phyloP scores from a whole-genome alignment of 2,888 invertebrate genomes.

The Micoletzkya japonica region DNA sequence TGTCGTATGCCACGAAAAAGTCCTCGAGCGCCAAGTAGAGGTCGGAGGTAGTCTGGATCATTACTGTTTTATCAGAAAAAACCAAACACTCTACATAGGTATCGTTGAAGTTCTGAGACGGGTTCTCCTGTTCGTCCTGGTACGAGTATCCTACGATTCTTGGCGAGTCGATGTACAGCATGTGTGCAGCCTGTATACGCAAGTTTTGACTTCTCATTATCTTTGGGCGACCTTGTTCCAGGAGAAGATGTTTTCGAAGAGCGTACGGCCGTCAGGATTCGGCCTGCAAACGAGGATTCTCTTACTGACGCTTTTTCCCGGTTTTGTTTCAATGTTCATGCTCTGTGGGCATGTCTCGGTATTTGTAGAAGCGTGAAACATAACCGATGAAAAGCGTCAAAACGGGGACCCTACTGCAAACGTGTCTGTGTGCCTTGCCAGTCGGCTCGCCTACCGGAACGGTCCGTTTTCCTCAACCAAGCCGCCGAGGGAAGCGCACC shows the following conservation, averaged over 20 bases:
- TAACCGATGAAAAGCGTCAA: background rate
- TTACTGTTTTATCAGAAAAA: background rate
- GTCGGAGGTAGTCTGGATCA: conserved; percentile 56
- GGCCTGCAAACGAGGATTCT: conserved; percentile 26
- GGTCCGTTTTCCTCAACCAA: conserved; percentile 64
- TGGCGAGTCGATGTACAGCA: conserved; percentile 68
- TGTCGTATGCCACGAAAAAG: conserved; percentile 67
- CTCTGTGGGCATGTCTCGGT: too few relatives aligned
- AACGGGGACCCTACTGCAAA: too few relatives aligned
- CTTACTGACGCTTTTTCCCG: too few relatives aligned
- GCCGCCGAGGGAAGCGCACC: conserved; percentile 41
- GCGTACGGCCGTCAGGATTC: conserved; percentile 59
- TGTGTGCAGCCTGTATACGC: conserved; percentile 65
- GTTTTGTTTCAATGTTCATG: too few relatives aligned
- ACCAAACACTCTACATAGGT: conserved; percentile 29
- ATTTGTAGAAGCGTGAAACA: background rate
- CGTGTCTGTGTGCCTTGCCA: too few relatives aligned
- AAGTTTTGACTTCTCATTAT: background rate
- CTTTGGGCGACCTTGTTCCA: conserved; percentile 61
- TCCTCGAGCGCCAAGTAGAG: conserved; percentile 67
- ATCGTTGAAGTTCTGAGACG: conserved; percentile 45
- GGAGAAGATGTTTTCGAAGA: conserved; percentile 58
- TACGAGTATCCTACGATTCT: conserved; percentile 68
- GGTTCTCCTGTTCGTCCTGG: conserved; percentile 53
- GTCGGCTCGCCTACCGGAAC: conserved; percentile 37